Conservation (phyloP, 2,113 vertebrate genomes). For the Garra rufa region DNA sequence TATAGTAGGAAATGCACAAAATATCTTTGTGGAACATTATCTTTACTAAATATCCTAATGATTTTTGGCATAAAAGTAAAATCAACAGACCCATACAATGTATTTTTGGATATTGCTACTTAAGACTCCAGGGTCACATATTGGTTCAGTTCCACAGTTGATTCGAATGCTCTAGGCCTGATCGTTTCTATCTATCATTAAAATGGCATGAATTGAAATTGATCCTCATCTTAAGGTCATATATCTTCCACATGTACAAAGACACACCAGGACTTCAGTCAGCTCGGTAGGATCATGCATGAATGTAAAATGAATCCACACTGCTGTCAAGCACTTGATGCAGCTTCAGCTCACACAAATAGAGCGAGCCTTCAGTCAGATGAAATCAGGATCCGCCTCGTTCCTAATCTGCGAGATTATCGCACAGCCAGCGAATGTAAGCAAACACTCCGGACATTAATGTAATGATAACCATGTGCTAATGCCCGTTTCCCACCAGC, state of each 20-base stretch:
- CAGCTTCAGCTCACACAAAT: conserved; percentile 13
- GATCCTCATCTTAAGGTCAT: neutral
- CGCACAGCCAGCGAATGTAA: conserved; percentile 64
- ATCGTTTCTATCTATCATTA: neutral
- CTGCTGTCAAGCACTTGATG: neutral
- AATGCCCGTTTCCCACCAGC: conserved; percentile 57
- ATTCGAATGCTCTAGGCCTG: no score
- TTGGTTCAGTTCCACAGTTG: neutral
- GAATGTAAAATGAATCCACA: neutral
- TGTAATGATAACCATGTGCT: conserved; percentile 53
- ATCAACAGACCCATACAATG: no score
- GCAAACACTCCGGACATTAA: conserved; percentile 62
- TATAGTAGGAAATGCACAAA: no score
- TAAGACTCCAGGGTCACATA: no score
- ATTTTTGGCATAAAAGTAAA: no score
- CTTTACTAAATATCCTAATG: no score
- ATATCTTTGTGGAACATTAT: no score
- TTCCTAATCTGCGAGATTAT: conserved; percentile 65
- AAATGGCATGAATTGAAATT: neutral
- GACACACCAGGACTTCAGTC: neutral
- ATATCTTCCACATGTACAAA: neutral
- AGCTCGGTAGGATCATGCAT: neutral
- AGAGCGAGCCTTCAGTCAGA: conserved; percentile 48
- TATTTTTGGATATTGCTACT: no score
- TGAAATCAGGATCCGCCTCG: conserved; percentile 50